Percentiles rank a stretch among this genome's conserved stretches.
Conservation (phyloP, 1,140 invertebrate genomes). For the Homalodisca vitripennis region DNA sequence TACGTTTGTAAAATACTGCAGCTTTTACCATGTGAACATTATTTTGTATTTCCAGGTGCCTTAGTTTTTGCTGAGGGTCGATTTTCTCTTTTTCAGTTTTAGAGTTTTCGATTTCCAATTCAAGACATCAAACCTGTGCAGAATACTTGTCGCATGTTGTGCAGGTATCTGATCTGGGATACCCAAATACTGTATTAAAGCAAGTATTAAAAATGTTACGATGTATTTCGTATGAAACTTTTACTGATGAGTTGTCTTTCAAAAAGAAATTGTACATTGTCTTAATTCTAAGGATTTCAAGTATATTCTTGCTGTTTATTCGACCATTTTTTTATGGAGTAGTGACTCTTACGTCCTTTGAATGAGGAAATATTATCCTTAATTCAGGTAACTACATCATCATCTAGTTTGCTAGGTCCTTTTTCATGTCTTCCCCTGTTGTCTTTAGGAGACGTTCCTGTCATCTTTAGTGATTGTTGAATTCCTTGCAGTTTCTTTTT, state of each 20-base stretch:
- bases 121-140: too few species aligned
- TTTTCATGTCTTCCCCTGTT: too few species aligned
- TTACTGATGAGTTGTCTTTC: constrained; percentile 15
- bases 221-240: constrained; percentile 30
- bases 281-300: constrained; percentile 21
- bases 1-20: constrained; percentile 32
- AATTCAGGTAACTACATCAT: too few species aligned
- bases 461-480: too few species aligned
- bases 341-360: constrained; percentile 8
- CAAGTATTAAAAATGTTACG: constrained; percentile 33
- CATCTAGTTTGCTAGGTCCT: too few species aligned
- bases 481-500: too few species aligned
- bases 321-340: not conserved
- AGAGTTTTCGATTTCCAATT: constrained; percentile 21
- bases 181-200: too few species aligned
- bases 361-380: not conserved
- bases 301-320: constrained; percentile 3
- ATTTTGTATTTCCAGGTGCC: not conserved
- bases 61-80: constrained; percentile 1
- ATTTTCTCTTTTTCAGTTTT: constrained; percentile 22
- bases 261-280: too few species aligned
- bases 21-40: constrained; percentile 31
- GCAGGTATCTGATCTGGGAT: too few species aligned
- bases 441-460: too few species aligned
- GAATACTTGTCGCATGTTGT: too few species aligned